Percentiles rank a stretch among this genome's conserved stretches.
These are phyloP conservation scores for Diadromus collaris DNA, from an alignment of 2,888 invertebrate genomes.

Conservation along the genomic window DNA sequence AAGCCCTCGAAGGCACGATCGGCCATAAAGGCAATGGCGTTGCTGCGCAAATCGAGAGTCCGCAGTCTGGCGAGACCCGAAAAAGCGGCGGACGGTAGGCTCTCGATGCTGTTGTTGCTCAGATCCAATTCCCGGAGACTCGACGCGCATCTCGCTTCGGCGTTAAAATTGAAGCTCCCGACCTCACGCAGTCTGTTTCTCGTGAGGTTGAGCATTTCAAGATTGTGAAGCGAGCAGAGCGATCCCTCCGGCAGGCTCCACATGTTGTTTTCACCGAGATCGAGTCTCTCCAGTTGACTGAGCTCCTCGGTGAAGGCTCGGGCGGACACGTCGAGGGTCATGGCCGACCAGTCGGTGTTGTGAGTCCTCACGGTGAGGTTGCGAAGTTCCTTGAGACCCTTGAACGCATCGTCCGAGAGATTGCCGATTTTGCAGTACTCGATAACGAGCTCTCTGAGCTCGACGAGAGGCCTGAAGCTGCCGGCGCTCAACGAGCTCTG, in stretches of 20 bases:
- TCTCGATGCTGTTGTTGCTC: constrained; percentile 90
- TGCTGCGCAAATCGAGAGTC: constrained; percentile 88
- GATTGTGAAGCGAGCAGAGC: constrained; percentile 87
- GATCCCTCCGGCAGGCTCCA: constrained; percentile 89
- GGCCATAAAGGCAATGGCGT: constrained; percentile 88
- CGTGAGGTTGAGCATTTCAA: constrained; percentile 90
- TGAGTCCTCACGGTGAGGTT: constrained; percentile 91
- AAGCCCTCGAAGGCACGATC: constrained; percentile 90
- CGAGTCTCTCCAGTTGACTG: constrained; percentile 87
- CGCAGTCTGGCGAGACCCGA: constrained; percentile 87
- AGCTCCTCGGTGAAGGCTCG: constrained; percentile 89
- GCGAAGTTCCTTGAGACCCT: constrained; percentile 88
- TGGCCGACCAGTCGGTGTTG: constrained; percentile 92
- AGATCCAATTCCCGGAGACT: constrained; percentile 87
- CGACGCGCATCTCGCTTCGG: constrained; percentile 86
- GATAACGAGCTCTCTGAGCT: constrained; percentile 89
- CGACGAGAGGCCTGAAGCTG: constrained; percentile 88
- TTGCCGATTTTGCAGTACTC: constrained; percentile 93
- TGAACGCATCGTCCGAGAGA: constrained; percentile 91
- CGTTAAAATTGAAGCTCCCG: constrained; percentile 86
- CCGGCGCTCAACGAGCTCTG: constrained; percentile 90
- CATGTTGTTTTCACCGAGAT: constrained; percentile 91
- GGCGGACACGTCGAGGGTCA: constrained; percentile 88
- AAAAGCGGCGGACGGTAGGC: constrained; percentile 87
- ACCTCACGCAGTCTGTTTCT: constrained; percentile 90